Base-by-base conservation (phyloP, 2,888 invertebrate species). In the Phortica okadai region DNA sequence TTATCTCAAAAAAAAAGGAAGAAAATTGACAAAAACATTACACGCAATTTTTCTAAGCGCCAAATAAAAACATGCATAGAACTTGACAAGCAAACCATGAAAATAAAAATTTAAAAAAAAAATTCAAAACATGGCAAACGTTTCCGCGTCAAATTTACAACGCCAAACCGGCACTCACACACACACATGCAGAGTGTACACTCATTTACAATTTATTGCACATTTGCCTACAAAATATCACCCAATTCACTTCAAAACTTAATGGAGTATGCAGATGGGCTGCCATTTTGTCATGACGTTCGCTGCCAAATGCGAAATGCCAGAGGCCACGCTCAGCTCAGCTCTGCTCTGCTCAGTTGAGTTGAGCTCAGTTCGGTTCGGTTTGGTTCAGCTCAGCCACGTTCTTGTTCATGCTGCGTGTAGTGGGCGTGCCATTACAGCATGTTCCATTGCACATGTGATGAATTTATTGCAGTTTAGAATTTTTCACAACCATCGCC, bases 391-490 rank as follows among this genome's bases (percentile, higher is more conserved):
- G 41, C n/a, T 66, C 66, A 66, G 10, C 66, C 66, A 41, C 66
- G 42, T 42, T 66, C 45, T n/a, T 21, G 8, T 16, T 44, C 67
- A 67, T 44, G 21, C 67, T 50, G 74, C 69, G 80, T 74, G 62
- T 77, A 80, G 88, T 88, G 88, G 89, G 89, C 82, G 89, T 88
- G 89, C 88, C 85, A 88, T 87, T 88, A 88, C 89, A 88, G 88
- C 86, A 86, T 86, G 86, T 87, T 88, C 85, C 89, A 89, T 89
- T 90, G 90, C 89, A 87, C 89, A 90, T 90, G 86, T 90, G 90
- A 90, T 88, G 89, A 90, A 90, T 90, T 90, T 90, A 90, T 90
- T 88, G 90, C 89, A 88, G 85, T 89, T 89, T 90, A 88, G 90
- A 90, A 89, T 84, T 88, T 89, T 84, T 78, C 45, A 33, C 64